Percentiles rank a stretch among this genome's conserved stretches.
Conservation (phyloP, 2,888 invertebrate genomes). For the Caenorhabditis becei region DNA sequence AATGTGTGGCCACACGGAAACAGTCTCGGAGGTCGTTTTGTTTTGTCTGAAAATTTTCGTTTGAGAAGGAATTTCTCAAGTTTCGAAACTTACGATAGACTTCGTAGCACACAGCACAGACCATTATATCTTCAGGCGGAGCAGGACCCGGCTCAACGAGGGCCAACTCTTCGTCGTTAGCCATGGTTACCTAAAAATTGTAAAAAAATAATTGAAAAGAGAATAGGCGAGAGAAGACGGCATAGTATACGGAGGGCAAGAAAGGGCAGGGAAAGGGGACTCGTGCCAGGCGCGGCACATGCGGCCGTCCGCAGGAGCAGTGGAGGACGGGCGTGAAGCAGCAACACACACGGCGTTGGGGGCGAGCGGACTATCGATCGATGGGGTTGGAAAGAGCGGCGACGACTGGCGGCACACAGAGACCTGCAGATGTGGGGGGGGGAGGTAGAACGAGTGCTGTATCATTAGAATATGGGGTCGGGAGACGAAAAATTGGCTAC, state of each 20-base stretch:
- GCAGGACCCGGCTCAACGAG: neutral
- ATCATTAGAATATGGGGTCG: neutral
- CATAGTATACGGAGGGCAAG: no score
- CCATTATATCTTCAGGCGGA: neutral
- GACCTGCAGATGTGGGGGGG: neutral
- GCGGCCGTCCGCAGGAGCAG: no score
- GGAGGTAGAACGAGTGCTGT: neutral
- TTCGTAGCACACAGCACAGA: slow-evolving; percentile 15
- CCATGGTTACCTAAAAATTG: neutral
- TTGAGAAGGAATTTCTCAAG: no score
- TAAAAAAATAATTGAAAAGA: neutral
- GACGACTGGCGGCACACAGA: neutral
- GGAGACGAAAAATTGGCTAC: neutral
- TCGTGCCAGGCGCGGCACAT: no score
- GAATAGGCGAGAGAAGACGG: neutral
- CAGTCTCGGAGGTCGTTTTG: slow-evolving; percentile 12
- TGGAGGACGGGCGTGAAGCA: neutral
- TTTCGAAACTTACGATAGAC: slow-evolving; percentile 10
- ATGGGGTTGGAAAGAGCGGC: neutral
- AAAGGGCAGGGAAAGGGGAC: no score
- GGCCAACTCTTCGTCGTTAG: neutral
- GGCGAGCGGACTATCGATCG: neutral
- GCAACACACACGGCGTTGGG: neutral
- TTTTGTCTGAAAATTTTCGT: slow-evolving; percentile 16
- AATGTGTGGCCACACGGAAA: slow-evolving; percentile 27